Conservation (phyloP, 2,797 vertebrate species). For the Pseudopleuronectes americanus region DNA sequence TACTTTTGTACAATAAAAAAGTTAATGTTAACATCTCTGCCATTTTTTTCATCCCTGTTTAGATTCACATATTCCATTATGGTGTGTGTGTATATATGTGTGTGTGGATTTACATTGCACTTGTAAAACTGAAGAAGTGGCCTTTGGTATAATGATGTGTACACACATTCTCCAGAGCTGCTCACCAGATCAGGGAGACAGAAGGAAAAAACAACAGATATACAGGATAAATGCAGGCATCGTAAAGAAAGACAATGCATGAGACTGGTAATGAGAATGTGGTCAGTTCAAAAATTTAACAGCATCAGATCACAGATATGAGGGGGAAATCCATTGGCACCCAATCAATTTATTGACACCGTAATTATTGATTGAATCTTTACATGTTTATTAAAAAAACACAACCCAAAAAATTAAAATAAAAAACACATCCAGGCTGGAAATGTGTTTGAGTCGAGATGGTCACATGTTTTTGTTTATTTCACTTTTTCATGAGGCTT, state of each 20-base stretch:
- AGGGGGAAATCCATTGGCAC: neutral
- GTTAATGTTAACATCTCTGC: slow-evolving; percentile 86
- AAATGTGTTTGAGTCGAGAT: slow-evolving; percentile 23
- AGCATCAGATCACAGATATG: slow-evolving; percentile 17
- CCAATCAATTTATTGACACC: slow-evolving; percentile 10
- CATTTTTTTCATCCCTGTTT: slow-evolving; percentile 84
- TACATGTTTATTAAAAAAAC: slow-evolving; percentile 6
- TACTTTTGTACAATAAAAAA: slow-evolving; percentile 94
- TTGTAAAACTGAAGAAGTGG: slow-evolving; percentile 84
- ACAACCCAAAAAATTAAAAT: neutral
- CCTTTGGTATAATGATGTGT: slow-evolving; percentile 87
- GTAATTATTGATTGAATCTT: slow-evolving; percentile 14
- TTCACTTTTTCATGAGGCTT: slow-evolving; percentile 36
- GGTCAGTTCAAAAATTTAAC: slow-evolving; percentile 32
- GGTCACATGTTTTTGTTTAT: slow-evolving; percentile 17
- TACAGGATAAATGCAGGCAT: slow-evolving; percentile 66
- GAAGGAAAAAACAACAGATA: slow-evolving; percentile 39
- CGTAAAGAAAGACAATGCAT: slow-evolving; percentile 68
- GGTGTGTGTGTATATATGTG: slow-evolving; percentile 54
- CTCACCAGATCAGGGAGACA: slow-evolving; percentile 72
- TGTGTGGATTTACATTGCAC: slow-evolving; percentile 84
- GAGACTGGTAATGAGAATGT: slow-evolving; percentile 37
- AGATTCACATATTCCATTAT: slow-evolving; percentile 85
- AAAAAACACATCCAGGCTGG: neutral
- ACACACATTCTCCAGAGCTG: slow-evolving; percentile 71